Conservation (phyloP, 2,888 invertebrate genomes). For the Dasypolia templi region DNA sequence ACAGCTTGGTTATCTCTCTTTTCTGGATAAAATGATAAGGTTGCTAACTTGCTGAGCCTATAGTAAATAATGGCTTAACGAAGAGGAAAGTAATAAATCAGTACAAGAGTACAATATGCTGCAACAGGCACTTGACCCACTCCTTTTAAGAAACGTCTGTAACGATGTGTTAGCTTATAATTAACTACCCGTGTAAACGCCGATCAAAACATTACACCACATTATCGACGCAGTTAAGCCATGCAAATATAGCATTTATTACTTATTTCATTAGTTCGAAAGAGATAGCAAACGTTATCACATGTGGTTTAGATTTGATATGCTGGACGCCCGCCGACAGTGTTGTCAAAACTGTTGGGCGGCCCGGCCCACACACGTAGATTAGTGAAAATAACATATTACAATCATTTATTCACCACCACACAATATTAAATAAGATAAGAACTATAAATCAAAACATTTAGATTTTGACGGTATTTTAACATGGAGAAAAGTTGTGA, state of each 20-base stretch:
- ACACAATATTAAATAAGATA: background rate
- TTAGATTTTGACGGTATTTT: background rate
- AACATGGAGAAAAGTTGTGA: background rate
- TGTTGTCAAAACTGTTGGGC: conserved; percentile 70
- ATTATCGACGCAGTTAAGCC: conserved; percentile 23
- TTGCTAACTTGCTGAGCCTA: conserved; percentile 4
- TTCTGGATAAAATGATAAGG: conserved; percentile 31
- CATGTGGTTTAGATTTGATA: conserved; percentile 68
- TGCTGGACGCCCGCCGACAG: conserved; percentile 68
- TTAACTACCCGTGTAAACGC: conserved; percentile 75
- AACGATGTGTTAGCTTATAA: conserved; percentile 63
- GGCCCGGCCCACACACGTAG: conserved; percentile 61
- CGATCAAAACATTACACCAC: conserved; percentile 57
- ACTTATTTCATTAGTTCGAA: conserved; percentile 25
- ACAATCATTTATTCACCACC: background rate
- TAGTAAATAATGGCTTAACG: conserved; percentile 12
- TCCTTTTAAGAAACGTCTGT: conserved; percentile 29
- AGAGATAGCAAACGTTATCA: conserved; percentile 42
- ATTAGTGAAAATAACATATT: conserved; percentile 33
- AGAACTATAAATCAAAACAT: background rate
- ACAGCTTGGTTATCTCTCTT: conserved; percentile 18
- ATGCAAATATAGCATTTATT: conserved; percentile 51
- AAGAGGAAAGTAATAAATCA: conserved; percentile 36
- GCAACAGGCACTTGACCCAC: conserved; percentile 50
- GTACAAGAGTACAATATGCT: conserved; percentile 19